Base-by-base conservation (phyloP, 2,113 vertebrate species). In the Brienomyrus longianalis region DNA sequence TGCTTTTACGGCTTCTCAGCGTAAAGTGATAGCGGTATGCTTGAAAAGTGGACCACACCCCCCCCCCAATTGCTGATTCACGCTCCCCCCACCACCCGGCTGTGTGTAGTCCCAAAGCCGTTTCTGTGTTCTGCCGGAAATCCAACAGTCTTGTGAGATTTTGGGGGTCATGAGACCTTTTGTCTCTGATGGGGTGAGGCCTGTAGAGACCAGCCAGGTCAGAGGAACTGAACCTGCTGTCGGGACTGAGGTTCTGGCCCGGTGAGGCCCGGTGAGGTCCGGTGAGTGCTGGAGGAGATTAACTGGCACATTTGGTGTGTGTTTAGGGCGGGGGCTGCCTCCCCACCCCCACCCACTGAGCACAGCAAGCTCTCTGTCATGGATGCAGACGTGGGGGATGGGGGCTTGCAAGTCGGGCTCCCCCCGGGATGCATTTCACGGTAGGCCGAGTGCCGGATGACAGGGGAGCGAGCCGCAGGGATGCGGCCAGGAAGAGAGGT, bases 11-110 rank as follows among this genome's bases (percentile, higher is more conserved):
- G 62, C 88, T 66, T 70, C 21, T 93, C 92, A 92, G 92, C 92
- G 92, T 91, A 92, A 92, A 89, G 89, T 13, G 87, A 93, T 92
- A 89, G 70, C 2, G 91, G 91, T 90, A 35, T 88, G 47, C 86
- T 48, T 54, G 80, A 88, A 89, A 91, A 86, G 83, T 91, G n/a
- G n/a, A 86, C 87, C 83, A 66, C 90, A 13, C 51, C 10, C 50
- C 50, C 47, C 48, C 90, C 56, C 90, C 23, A 77, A 83, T 89
- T 88, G 77, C 87, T 89, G 51, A 35, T 21, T 23, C 48, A 74
- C 6, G 80, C 83, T 52, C 80, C 84, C 15, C 86, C 17, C 45
- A 15, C 8, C 51, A 19, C n/a, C n/a, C 3, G 62, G 27, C 62
- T 70, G n/a, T 31, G n/a, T 70, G 62, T 70, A 50, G 45, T 4